Evolutionary conservation across 1,140 invertebrate species (phyloP), one percentile per base, ranked within the genome.

Genomic region (Drosophila mauritiana): DNA sequence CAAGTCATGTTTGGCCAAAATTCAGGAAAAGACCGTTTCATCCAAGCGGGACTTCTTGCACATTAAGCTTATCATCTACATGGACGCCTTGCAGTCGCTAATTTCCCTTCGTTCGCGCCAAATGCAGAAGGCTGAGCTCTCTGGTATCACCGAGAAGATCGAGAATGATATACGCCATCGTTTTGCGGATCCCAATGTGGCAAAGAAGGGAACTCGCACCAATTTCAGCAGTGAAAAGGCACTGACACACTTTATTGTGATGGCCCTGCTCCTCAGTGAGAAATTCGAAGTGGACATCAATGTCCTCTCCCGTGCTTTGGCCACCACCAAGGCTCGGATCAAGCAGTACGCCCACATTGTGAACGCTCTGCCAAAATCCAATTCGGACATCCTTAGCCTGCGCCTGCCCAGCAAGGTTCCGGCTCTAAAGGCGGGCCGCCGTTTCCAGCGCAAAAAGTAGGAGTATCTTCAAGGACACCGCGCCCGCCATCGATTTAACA

Each of bases 41-140:
- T 68, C 75, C 0, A 76, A 76, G 7, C 46, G 80, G 36, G 80
- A 78, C 20, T 78, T 90, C 25, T 34, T 79, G 1, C 49, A 91
- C 20, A 79, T 92, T 3, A 92, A 92, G 27, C 40, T 91, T 4
- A 89, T 92, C n/a, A 79, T 92, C 10, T 92, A 91, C 15, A 89
- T 92, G 86, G 91, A 92, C 69, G 85, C 72, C 12, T 40, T 92
- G 34, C 72, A 83, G 27, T 74, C 85, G 12, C 73, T 92, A 2
- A 83, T 92, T 27, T 73, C 80, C 7, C 40, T 88, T 13, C 83
- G 77, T 12, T 77, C 70, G 13, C 68, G 86, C 0, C 81, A 82
- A 63, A 61, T 92, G 58, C 82, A 90, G 42, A 37, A 45, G 11
- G 69, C 58, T 1, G 86, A 91, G 43, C 59, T 92, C 0, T 92